Evolutionary conservation across 2,888 invertebrate species (phyloP).

Genomic region (Caenorhabditis sinica): DNA sequence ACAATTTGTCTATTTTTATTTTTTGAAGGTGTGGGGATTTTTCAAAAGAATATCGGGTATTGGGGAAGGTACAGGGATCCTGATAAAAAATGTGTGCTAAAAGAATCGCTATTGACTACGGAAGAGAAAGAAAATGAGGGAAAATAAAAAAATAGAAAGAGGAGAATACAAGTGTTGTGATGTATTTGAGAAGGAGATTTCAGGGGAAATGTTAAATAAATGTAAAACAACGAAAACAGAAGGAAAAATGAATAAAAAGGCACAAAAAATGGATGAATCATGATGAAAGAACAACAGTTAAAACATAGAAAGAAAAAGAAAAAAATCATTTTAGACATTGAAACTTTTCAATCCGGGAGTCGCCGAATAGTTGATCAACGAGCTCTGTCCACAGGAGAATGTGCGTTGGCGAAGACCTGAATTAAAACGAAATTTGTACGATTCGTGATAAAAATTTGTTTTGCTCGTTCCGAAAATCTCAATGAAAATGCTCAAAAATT

Average conservation of each 20-base stretch:
- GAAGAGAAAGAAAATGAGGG: too few species aligned
- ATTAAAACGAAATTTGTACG: not conserved
- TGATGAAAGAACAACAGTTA: too few species aligned
- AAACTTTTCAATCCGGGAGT: slow-evolving; percentile 60
- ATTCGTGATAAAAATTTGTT: not conserved
- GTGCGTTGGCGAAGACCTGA: slow-evolving; percentile 52
- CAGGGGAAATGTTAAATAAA: too few species aligned
- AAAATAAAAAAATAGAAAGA: too few species aligned
- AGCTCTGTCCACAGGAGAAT: slow-evolving; percentile 54
- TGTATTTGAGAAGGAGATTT: too few species aligned
- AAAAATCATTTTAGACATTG: slow-evolving; percentile 38
- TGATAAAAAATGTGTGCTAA: too few species aligned
- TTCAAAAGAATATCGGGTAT: too few species aligned
- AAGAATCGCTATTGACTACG: too few species aligned
- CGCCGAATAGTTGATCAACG: slow-evolving; percentile 62
- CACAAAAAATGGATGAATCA: slow-evolving; percentile 3
- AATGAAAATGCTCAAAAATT: slow-evolving; percentile 1
- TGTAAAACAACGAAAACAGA: slow-evolving; percentile 2
- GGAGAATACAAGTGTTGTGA: too few species aligned
- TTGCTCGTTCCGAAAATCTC: not conserved
- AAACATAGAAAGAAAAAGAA: slow-evolving; percentile 6
- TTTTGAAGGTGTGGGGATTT: too few species aligned
- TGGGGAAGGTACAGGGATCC: too few species aligned
- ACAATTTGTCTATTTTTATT: too few species aligned
- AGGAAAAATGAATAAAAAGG: slow-evolving; percentile 27